Conservation (phyloP, 1,140 invertebrate species). For the Ruditapes philippinarum region DNA sequence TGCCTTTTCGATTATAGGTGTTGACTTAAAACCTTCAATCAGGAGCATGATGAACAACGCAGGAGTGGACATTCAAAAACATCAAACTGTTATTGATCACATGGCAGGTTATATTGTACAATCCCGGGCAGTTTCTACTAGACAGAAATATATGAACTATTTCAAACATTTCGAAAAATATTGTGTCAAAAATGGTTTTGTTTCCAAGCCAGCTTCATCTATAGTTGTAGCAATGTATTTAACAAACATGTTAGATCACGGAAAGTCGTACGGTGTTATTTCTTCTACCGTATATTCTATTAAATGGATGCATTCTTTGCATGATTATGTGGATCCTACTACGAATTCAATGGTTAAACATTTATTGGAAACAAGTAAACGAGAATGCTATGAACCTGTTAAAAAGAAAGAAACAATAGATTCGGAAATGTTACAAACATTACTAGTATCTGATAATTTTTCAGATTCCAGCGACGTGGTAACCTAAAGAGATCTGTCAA, state of each 20-base stretch:
- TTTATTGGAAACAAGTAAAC: not conserved
- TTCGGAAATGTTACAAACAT: constrained; percentile 4
- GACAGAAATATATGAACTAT: constrained; percentile 40
- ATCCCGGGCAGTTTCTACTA: constrained; percentile 17
- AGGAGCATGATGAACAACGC: not conserved
- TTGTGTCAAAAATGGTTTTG: not conserved
- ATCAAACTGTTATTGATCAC: not conserved
- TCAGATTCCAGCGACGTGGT: constrained; percentile 35
- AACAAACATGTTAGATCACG: constrained; percentile 36
- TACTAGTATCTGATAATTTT: constrained; percentile 59
- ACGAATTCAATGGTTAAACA: constrained; percentile 3
- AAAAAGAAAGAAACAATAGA: not conserved
- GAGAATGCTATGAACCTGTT: not conserved
- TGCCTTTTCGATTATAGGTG: constrained; percentile 14
- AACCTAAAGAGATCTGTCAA: constrained; percentile 51
- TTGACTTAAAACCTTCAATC: not conserved
- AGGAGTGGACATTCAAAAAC: not conserved
- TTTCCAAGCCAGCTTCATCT: not conserved
- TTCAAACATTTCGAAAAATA: not conserved
- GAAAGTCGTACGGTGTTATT: constrained; percentile 35
- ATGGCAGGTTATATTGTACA: constrained; percentile 16
- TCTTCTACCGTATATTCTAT: not conserved
- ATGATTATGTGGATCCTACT: constrained; percentile 7
- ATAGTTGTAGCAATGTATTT: constrained; percentile 64
- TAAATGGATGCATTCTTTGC: not conserved